phyloP scores from a whole-genome alignment of 2,113 vertebrate genomes.

The Candoia aspera region DNA sequence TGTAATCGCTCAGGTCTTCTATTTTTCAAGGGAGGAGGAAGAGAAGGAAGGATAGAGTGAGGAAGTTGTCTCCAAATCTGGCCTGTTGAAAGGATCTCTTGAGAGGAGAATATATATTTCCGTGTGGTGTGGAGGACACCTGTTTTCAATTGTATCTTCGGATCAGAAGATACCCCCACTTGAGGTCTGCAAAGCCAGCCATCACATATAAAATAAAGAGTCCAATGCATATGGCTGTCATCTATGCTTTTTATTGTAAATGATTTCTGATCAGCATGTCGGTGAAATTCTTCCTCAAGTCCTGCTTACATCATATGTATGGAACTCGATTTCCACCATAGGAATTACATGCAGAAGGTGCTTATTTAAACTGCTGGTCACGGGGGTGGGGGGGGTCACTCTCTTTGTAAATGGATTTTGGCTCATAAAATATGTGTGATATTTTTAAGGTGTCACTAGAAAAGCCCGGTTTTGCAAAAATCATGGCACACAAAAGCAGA shows the following conservation, averaged over 20 bases:
- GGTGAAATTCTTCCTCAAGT: constrained; percentile 65
- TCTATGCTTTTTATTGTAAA: constrained; percentile 67
- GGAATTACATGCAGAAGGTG: constrained; percentile 61
- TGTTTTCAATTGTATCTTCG: constrained; percentile 78
- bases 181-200: constrained; percentile 50
- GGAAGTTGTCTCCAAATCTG: constrained; percentile 68
- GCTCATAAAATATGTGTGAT: constrained; percentile 74
- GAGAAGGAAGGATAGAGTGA: constrained; percentile 29
- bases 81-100: constrained; percentile 70
- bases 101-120: constrained; percentile 66
- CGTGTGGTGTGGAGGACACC: constrained; percentile 61
- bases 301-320: constrained; percentile 73
- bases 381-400: constrained; percentile 66
- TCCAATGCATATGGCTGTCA: constrained; percentile 71
- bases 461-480: constrained; percentile 59
- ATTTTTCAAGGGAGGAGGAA: constrained; percentile 22
- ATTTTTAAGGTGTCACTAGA: constrained; percentile 69
- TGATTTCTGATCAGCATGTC: constrained; percentile 71
- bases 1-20: not conserved
- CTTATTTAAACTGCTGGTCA: constrained; percentile 71
- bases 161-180: constrained; percentile 69
- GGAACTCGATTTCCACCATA: constrained; percentile 73
- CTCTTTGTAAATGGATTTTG: constrained; percentile 74
- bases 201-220: constrained; percentile 59
- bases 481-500: constrained; percentile 69